Evolutionary conservation across 2,888 invertebrate genomes (phyloP).

Genomic region (Isoperla grammatica): DNA sequence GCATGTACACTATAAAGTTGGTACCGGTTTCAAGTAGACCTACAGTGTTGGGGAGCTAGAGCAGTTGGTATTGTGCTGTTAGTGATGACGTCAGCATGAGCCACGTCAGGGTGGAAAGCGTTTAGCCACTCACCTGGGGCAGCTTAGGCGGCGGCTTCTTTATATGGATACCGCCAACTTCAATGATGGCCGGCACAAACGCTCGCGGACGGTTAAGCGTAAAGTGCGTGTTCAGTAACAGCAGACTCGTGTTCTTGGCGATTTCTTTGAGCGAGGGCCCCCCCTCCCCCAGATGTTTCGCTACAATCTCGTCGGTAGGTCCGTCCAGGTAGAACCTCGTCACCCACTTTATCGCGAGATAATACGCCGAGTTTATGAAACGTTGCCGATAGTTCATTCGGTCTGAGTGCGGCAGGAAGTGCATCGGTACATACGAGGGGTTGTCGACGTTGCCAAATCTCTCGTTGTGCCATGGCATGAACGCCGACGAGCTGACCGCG

Average conservation of each 20-base stretch:
- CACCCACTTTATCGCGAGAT: background rate
- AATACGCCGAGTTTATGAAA: conserved; percentile 10
- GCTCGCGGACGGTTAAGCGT: conserved; percentile 18
- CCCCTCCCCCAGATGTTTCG: conserved; percentile 16
- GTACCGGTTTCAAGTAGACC: no score
- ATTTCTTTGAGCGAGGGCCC: conserved; percentile 19
- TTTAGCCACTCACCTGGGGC: conserved; percentile 15
- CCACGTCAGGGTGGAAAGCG: no score
- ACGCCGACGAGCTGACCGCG: conserved; percentile 51
- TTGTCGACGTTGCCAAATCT: conserved; percentile 54
- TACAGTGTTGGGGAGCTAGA: no score
- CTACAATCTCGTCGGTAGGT: conserved; percentile 10
- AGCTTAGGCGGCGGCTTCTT: conserved; percentile 7
- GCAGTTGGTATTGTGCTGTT: no score
- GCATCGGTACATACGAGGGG: conserved; percentile 51
- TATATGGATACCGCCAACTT: conserved; percentile 23
- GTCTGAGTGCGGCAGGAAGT: conserved; percentile 40
- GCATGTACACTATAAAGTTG: no score
- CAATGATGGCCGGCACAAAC: conserved; percentile 22
- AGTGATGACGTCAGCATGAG: no score
- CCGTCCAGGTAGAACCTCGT: conserved; percentile 8
- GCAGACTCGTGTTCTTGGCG: conserved; percentile 20
- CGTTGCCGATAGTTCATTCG: conserved; percentile 24
- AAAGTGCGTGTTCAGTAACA: conserved; percentile 21
- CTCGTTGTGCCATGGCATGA: conserved; percentile 55